Base-by-base conservation (phyloP, 37 sponge, comb jelly and placozoan genomes). In the Cliona cf. orientalis region DNA sequence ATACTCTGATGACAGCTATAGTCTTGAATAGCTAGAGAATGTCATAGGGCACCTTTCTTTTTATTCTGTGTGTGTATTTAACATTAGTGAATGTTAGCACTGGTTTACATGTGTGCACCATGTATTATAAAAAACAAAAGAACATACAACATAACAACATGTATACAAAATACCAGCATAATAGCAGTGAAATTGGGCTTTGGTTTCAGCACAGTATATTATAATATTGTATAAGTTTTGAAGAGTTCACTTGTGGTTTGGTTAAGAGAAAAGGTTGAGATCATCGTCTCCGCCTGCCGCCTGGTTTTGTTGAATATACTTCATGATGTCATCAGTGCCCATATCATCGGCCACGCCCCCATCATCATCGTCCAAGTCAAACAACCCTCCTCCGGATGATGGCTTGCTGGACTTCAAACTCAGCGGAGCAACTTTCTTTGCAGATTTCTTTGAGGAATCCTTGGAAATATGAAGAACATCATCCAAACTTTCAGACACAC, bases 271-370 rank as follows among this genome's bases (percentile, higher is more conserved):
- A 0, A 85, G 43, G 28, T 83, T 66, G 28, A 83, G 43, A 72
- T 89, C 85, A 63, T 89, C 89, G 17, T 90, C 90, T 23, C 46
- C 71, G 45, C 34, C 36, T n/a, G 69, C 49, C 12, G 58, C 36
- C 28, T 72, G 61, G 36, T 90, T 73, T 42, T 84, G 75, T 74
- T 76, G 21, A n/a, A 90, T 90, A 53, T 90, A 90, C 22, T 80
- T 79, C 64, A 84, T 66, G 69, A 90, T 90, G 80, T 84, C 90
- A 84, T 67, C 74, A 22, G 55, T 84, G 29, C 75, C 86, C 90
- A 90, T 84, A 5, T 28, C 56, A 28, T 53, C 63, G 26, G 55
- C 67, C 3, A 35, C 57, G 3, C 28, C 38, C 6, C 32, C 43
- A 11, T 41, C 61, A 29, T 66, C 45, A 5, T 73, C 74, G 22